Percentiles rank a stretch among this genome's conserved stretches.
These are phyloP conservation scores for Lasioglossum albipes DNA, from an alignment of 1,140 invertebrate species.

Conservation along the genomic window DNA sequence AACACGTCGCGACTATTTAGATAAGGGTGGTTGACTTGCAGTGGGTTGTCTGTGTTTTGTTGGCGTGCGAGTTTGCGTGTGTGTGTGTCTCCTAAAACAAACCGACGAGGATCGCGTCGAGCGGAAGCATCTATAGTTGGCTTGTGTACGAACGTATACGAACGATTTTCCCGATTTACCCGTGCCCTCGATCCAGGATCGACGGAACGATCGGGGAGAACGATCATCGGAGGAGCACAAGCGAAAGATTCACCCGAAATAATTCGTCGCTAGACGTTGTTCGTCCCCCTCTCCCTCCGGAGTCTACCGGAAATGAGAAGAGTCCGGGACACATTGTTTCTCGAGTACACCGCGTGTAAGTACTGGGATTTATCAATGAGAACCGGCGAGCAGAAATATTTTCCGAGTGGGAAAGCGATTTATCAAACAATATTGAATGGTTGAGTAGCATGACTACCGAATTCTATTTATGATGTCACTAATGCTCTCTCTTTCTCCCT, in stretches of 20 bases:
- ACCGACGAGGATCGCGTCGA: constrained; percentile 8
- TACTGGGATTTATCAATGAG: too few species aligned
- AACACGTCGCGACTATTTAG: constrained; percentile 34
- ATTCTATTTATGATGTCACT: background rate
- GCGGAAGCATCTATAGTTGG: constrained; percentile 19
- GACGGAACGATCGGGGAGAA: too few species aligned
- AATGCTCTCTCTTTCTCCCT: constrained; percentile 3
- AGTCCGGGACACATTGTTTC: too few species aligned
- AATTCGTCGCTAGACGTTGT: too few species aligned
- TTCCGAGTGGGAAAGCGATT: background rate
- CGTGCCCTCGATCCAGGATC: too few species aligned
- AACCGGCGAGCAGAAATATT: background rate
- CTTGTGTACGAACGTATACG: too few species aligned
- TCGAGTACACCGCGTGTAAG: too few species aligned
- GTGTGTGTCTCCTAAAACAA: background rate
- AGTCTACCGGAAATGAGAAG: too few species aligned
- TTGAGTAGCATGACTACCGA: background rate
- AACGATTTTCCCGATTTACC: too few species aligned
- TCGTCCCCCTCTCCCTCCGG: too few species aligned
- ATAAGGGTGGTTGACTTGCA: constrained; percentile 41
- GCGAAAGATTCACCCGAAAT: too few species aligned
- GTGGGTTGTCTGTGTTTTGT: constrained; percentile 19
- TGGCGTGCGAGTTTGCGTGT: background rate
- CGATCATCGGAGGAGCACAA: too few species aligned
- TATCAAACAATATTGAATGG: background rate